Conservation (phyloP, 2,113 vertebrate species). For the Gymnogyps californianus region DNA sequence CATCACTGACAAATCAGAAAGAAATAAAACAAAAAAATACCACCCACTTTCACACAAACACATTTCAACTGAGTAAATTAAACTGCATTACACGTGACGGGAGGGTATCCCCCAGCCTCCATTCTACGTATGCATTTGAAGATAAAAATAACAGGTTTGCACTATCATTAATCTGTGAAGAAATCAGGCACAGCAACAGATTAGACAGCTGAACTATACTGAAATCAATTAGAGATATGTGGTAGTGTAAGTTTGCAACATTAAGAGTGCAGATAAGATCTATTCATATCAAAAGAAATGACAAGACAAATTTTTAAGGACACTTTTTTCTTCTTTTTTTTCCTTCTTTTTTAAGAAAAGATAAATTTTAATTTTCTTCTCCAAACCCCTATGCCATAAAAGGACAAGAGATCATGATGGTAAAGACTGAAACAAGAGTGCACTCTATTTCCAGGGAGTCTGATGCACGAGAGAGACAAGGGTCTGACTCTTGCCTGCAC, state of each 20-base stretch:
- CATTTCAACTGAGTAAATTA: not conserved
- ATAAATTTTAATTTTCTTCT: not conserved
- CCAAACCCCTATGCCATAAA: not conserved
- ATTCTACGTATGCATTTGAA: not conserved
- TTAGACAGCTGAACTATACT: not conserved
- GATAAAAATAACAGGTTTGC: not conserved
- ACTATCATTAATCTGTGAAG: not conserved
- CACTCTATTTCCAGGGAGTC: not conserved
- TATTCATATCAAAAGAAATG: not conserved
- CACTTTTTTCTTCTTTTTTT: accelerated
- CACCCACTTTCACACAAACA: not conserved
- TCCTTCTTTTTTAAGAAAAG: not conserved
- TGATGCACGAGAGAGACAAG: not conserved
- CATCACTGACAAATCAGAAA: not conserved
- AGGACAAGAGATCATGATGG: not conserved
- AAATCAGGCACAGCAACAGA: not conserved
- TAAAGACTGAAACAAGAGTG: not conserved
- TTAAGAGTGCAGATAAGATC: not conserved
- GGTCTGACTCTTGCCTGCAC: not conserved
- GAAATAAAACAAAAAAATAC: not conserved
- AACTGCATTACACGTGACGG: not conserved
- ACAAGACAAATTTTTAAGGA: not conserved
- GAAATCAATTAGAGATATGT: not conserved
- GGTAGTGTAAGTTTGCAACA: not conserved
- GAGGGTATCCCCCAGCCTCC: not conserved